Conservation (phyloP, 1,140 invertebrate species). For the Lasaia peninsularis region DNA sequence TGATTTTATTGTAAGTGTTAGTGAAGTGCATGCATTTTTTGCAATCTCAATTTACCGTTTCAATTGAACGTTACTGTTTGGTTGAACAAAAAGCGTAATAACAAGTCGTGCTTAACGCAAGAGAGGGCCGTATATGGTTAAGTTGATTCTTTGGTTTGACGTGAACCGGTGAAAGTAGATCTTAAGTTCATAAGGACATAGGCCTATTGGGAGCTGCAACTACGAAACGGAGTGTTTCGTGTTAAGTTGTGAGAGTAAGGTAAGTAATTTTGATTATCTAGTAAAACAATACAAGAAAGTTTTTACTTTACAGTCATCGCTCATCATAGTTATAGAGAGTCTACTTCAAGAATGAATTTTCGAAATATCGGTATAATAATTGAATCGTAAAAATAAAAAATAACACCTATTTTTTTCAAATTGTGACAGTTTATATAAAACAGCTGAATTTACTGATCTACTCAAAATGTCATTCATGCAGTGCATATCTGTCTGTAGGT, state of each 20-base stretch:
- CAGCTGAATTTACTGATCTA: conserved; percentile 35
- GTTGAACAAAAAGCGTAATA: conserved; percentile 64
- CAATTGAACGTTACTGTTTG: conserved; percentile 71
- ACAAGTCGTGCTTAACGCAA: conserved; percentile 43
- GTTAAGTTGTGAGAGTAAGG: conserved; percentile 55
- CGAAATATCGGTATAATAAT: not conserved
- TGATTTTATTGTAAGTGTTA: conserved; percentile 45
- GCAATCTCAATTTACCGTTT: conserved; percentile 61
- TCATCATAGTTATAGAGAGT: not conserved
- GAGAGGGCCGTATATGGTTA: conserved; percentile 64
- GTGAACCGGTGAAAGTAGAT: conserved; percentile 69
- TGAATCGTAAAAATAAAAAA: no score
- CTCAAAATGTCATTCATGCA: conserved; percentile 52
- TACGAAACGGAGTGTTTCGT: conserved; percentile 59
- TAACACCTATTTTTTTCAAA: no score
- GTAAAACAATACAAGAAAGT: not conserved
- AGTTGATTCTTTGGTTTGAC: conserved; percentile 58
- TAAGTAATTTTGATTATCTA: conserved; percentile 46
- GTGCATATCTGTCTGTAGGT: conserved; percentile 55
- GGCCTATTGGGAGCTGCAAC: conserved; percentile 43
- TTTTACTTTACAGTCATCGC: no score
- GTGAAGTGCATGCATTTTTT: conserved; percentile 59
- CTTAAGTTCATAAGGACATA: conserved; percentile 73
- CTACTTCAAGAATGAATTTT: not conserved
- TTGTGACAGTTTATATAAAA: not conserved